A percentile compares a stretch with the other conserved stretches of the same genome.
Evolutionary conservation across 1,140 invertebrate genomes (phyloP).

Genomic region (Bombus terrestris): DNA sequence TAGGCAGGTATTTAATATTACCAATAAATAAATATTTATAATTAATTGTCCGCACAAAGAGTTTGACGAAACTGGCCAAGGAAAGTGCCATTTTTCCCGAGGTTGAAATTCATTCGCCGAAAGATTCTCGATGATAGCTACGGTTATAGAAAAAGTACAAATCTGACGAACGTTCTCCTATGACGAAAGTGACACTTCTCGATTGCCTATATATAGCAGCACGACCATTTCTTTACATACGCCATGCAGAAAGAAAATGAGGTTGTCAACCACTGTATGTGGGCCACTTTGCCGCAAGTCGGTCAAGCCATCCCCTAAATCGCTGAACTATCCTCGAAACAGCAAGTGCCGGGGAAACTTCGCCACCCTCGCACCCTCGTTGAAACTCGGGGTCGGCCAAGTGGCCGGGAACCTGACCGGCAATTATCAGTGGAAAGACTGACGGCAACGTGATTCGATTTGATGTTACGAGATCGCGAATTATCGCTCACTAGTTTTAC

Average conservation of each 20-base stretch:
- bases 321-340: slow-evolving; percentile 78
- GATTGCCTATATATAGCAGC: neutral
- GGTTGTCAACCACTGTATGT: slow-evolving; percentile 61
- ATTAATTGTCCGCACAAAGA: neutral
- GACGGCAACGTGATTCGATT: slow-evolving; percentile 1
- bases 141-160: neutral
- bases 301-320: slow-evolving; percentile 72
- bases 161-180: neutral
- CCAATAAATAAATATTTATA: neutral
- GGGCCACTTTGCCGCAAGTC: slow-evolving; percentile 74
- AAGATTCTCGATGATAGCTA: neutral
- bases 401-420: slow-evolving; percentile 66
- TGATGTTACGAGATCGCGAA: neutral
- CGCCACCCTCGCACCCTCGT: slow-evolving; percentile 64
- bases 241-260: neutral
- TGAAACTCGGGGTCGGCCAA: slow-evolving; percentile 68
- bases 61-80: too few relatives aligned
- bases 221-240: neutral
- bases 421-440: slow-evolving; percentile 66
- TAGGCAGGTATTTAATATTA: too few relatives aligned
- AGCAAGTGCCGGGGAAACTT: slow-evolving; percentile 77
- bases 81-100: neutral
- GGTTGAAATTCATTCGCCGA: neutral
- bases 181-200: neutral
- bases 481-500: neutral